phyloP scores from a whole-genome alignment of 64 coral and sea anemone genomes.

The Acropora tenuis region DNA sequence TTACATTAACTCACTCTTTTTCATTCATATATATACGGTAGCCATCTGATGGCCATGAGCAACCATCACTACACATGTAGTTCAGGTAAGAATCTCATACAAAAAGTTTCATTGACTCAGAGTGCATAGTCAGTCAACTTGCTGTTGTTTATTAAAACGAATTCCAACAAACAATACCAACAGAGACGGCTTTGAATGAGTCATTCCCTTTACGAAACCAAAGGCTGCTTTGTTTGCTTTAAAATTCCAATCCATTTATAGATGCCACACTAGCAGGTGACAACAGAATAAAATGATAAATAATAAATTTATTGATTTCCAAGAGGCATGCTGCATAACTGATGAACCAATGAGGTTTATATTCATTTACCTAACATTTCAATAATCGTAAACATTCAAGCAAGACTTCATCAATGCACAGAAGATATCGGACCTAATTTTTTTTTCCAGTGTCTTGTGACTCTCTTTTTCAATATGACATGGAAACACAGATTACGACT shows the following conservation, averaged over 20 bases:
- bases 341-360: not conserved
- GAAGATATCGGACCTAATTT: too few species aligned
- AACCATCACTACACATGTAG: conserved; percentile 24
- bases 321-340: not conserved
- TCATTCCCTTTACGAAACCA: not conserved
- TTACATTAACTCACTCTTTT: conserved; percentile 20
- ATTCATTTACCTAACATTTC: not conserved
- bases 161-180: not conserved
- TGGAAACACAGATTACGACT: too few species aligned
- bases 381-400: too few species aligned
- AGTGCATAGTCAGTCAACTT: not conserved
- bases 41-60: conserved; percentile 28
- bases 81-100: not conserved
- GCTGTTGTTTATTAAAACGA: not conserved
- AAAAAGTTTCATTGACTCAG: not conserved
- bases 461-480: too few species aligned
- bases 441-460: too few species aligned
- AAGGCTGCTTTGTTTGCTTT: conserved; percentile 16
- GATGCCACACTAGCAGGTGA: conserved; percentile 20
- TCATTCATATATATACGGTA: too few species aligned
- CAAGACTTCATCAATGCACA: too few species aligned
- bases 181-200: not conserved
- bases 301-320: conserved; percentile 18
- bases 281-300: conserved; percentile 25
- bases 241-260: conserved; percentile 14